Percentiles rank a stretch among this genome's conserved stretches.
These are phyloP conservation scores for Furcifer pardalis DNA, from an alignment of 2,797 vertebrate species.

Conservation along the genomic window DNA sequence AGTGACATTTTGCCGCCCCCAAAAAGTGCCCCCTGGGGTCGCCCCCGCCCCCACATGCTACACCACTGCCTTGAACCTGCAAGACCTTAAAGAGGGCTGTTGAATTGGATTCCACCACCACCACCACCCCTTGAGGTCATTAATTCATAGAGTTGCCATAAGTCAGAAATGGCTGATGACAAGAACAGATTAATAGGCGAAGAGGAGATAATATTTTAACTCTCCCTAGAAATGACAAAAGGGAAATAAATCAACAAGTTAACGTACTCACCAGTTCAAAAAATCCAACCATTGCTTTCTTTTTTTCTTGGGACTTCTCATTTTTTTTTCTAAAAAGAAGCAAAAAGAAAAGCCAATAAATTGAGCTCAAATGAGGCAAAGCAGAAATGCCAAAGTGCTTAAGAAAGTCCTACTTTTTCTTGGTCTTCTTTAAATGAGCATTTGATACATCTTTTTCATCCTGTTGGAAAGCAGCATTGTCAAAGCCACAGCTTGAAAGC, in stretches of 20 bases:
- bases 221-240: not conserved
- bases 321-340: constrained; percentile 61
- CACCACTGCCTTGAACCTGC: no score
- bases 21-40: no score
- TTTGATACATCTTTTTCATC: constrained; percentile 61
- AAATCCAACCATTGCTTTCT: constrained; percentile 66
- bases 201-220: not conserved
- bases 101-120: no score
- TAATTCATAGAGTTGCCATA: no score
- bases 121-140: no score
- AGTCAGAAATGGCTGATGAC: no score
- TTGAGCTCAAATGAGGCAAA: not conserved
- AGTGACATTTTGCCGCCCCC: no score
- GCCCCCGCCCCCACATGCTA: no score
- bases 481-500: constrained; percentile 31
- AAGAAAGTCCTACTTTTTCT: constrained; percentile 52
- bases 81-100: no score
- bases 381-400: accelerated
- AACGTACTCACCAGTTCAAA: constrained; percentile 74
- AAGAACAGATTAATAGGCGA: no score
- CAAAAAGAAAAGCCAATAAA: constrained; percentile 14
- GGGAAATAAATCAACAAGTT: not conserved
- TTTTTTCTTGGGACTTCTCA: constrained; percentile 52
- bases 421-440: constrained; percentile 37
- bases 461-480: constrained; percentile 60